Evolutionary conservation across 2,888 invertebrate genomes (phyloP), one percentile per base, ranked within the genome.

Genomic region (Copidosoma aretas): DNA sequence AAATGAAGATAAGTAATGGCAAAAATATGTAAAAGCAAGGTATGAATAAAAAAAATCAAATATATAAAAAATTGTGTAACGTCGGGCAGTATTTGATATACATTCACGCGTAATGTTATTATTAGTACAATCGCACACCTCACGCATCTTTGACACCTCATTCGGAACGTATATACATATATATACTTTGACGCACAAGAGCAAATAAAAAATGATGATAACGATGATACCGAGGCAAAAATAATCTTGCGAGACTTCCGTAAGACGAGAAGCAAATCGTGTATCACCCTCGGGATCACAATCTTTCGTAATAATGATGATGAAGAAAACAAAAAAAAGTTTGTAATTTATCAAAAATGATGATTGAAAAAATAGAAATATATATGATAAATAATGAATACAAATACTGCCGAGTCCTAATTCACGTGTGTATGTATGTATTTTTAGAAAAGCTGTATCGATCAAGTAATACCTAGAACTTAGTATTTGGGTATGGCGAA

Each of bases 391-490:
- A 66, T 57, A 67, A 65, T 65, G 60, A 73, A 72, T 68, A 67
- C 73, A 73, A 72, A 74, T 74, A 76, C 74, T 75, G 73, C 73
- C 76, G 72, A 71, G 73, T 73, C 71, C 73, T 71, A 71, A 73
- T 71, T 69, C 71, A 72, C 66, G 68, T 73, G 32, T 32, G 73
- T 74, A 75, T 75, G 77, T 77, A 76, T 75, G 73, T 68, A 66
- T 76, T 79, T 78, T 76, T 79, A 67, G 65, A 79, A 74, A 80
- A 75, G 56, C 77, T 79, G 77, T 79, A 80, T 79, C 77, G 80
- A 79, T 79, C 77, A 80, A 78, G 80, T 46, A 46, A 8, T 79
- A 79, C 76, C 73, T 79, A 80, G 79, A 79, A 79, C 77, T 78
- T 78, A 79, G 79, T 76, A 79, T 80, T 80, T 80, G 78, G 77